These are phyloP conservation scores for Aspiorhynchus laticeps DNA, from an alignment of 2,113 vertebrate genomes.

Conservation along the genomic window DNA sequence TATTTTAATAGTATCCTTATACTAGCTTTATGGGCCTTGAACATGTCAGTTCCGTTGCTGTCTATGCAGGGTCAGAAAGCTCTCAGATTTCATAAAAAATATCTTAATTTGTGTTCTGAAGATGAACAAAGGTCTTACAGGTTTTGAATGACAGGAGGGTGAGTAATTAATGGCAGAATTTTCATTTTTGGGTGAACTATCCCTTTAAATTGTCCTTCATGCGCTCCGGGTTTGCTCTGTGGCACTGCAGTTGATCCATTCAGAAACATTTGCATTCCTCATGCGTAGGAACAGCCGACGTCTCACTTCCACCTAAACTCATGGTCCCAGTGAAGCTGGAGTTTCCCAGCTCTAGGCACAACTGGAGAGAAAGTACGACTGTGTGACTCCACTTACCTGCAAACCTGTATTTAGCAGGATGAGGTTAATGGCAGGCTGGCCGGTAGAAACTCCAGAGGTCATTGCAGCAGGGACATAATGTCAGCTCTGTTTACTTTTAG, in stretches of 20 bases:
- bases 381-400: slow-evolving; percentile 8
- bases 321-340: slow-evolving; percentile 10
- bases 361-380: neutral
- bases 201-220: neutral
- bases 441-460: slow-evolving; percentile 15
- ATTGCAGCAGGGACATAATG: slow-evolving; percentile 3
- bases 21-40: too few species aligned
- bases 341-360: slow-evolving; percentile 12
- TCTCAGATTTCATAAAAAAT: too few species aligned
- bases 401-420: slow-evolving; percentile 33
- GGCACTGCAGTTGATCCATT: neutral
- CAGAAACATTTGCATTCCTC: slow-evolving; percentile 43
- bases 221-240: neutral
- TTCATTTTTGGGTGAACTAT: too few species aligned
- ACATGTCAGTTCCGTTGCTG: too few species aligned
- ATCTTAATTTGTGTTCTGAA: too few species aligned
- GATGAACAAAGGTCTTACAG: too few species aligned
- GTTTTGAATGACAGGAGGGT: too few species aligned
- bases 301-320: slow-evolving; percentile 16
- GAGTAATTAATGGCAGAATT: too few species aligned
- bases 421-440: slow-evolving; percentile 1
- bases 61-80: too few species aligned
- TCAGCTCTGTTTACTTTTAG: slow-evolving; percentile 6
- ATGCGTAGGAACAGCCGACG: slow-evolving; percentile 15
- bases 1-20: too few species aligned